Evolutionary conservation across 2,888 invertebrate genomes (phyloP).

Genomic region (Malthinus flaveolus): DNA sequence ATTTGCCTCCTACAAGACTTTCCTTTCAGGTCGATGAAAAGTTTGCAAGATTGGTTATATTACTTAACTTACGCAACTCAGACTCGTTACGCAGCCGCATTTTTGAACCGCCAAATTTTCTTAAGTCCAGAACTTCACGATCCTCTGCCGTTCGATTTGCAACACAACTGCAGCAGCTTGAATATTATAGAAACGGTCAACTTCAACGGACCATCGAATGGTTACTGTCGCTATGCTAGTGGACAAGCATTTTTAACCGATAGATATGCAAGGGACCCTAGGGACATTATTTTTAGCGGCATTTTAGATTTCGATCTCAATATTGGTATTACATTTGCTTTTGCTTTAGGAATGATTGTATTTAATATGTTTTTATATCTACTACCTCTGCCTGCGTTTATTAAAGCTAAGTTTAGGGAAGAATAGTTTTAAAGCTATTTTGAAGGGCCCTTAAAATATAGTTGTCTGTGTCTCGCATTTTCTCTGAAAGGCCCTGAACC

Average conservation of each 20-base stretch:
- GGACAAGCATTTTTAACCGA: constrained; percentile 74
- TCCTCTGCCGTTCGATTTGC: constrained; percentile 53
- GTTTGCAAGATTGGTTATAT: constrained; percentile 79
- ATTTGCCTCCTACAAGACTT: neutral
- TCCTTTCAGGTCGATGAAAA: constrained; percentile 69
- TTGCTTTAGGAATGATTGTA: constrained; percentile 78
- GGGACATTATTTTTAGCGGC: constrained; percentile 61
- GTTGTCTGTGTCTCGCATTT: no score
- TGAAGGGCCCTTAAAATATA: no score
- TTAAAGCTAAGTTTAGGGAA: constrained; percentile 87
- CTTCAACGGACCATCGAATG: constrained; percentile 54
- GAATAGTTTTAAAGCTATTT: no score
- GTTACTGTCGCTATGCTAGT: constrained; percentile 69
- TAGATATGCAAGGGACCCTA: constrained; percentile 65
- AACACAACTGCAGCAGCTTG: constrained; percentile 61
- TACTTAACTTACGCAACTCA: constrained; percentile 80
- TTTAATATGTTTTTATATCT: constrained; percentile 85
- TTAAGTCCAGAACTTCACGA: constrained; percentile 59
- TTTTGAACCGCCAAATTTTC: constrained; percentile 74
- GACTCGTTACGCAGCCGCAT: constrained; percentile 77
- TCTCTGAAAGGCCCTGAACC: no score
- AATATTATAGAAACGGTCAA: constrained; percentile 61
- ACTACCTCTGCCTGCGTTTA: constrained; percentile 80
- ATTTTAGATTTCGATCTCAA: constrained; percentile 75
- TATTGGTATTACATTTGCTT: constrained; percentile 80